A percentile compares a stretch with the other conserved stretches of the same genome.
phyloP scores from a whole-genome alignment of 2,113 vertebrate species.

The Peromyscus californicus region DNA sequence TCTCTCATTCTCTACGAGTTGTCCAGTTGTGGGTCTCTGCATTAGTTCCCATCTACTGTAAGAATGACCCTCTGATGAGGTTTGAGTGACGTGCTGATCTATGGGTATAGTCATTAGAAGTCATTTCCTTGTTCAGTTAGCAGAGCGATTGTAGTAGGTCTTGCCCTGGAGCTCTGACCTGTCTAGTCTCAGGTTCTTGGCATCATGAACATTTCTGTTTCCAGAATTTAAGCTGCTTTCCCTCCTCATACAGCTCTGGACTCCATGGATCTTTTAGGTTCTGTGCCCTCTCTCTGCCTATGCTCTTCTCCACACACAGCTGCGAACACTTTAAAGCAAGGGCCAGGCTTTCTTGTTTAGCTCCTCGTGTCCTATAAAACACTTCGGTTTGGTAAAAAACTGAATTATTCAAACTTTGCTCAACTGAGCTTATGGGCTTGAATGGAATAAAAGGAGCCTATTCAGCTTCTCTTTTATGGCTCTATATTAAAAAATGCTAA shows the following conservation, averaged over 20 bases:
- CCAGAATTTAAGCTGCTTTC: background rate
- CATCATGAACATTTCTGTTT: background rate
- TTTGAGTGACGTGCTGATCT: background rate
- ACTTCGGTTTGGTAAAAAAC: background rate
- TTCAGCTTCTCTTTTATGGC: background rate
- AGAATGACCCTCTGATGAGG: background rate
- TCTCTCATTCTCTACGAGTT: background rate
- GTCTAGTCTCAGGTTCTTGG: background rate
- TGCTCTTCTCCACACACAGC: background rate
- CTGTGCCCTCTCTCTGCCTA: background rate
- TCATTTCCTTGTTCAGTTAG: no score
- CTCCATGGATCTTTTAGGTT: background rate
- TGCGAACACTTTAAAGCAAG: background rate
- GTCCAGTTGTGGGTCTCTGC: background rate
- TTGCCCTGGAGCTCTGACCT: background rate
- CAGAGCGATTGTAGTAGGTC: background rate
- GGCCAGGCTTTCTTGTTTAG: background rate
- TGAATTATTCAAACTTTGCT: background rate
- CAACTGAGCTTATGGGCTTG: background rate
- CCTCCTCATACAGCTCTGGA: background rate
- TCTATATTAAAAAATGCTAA: conserved; percentile 30
- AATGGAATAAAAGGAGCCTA: background rate
- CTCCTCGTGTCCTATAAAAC: background rate
- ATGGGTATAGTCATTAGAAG: background rate
- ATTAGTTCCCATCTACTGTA: background rate